A percentile compares a stretch with the other conserved stretches of the same genome.
Evolutionary conservation across 2,888 invertebrate genomes (phyloP).

Genomic region (Meganola albula): DNA sequence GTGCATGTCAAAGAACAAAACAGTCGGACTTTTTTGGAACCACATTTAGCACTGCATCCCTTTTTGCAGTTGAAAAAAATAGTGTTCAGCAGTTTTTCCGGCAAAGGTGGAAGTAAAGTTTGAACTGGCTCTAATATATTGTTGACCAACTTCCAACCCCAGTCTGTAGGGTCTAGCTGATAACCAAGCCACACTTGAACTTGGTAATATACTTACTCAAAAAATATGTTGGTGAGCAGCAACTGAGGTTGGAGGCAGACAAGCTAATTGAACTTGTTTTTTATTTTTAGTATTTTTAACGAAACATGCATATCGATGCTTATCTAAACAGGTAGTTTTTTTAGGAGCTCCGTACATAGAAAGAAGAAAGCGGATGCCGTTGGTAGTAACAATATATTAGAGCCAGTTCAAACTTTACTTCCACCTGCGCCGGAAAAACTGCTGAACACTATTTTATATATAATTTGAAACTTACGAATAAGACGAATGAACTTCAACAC

Average conservation of each 20-base stretch:
- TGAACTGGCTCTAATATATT: constrained; percentile 10
- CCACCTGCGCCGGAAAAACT: no score
- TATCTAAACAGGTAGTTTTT: constrained; percentile 12
- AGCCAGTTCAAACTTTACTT: no score
- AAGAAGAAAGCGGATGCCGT: constrained; percentile 18
- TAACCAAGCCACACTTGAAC: constrained; percentile 25
- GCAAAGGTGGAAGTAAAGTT: constrained; percentile 19
- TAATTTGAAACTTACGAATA: no score
- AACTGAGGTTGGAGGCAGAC: constrained; percentile 16
- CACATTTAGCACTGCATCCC: constrained; percentile 25
- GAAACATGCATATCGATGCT: constrained; percentile 13
- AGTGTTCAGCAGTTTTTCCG: constrained; percentile 28
- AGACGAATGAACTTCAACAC: no score
- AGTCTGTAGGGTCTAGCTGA: constrained; percentile 23
- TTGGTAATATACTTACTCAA: constrained; percentile 21
- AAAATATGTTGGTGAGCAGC: constrained; percentile 21
- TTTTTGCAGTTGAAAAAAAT: constrained; percentile 30
- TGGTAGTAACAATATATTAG: constrained; percentile 9
- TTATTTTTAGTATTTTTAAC: constrained; percentile 16
- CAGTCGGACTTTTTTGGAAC: constrained; percentile 26
- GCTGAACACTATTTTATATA: no score
- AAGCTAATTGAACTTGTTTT: constrained; percentile 17
- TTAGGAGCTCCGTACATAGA: constrained; percentile 11
- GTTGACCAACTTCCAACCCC: constrained; percentile 20
- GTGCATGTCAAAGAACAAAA: constrained; percentile 24